A percentile compares a stretch with the other conserved stretches of the same genome.
Evolutionary conservation across 2,888 invertebrate genomes (phyloP).

Genomic region (Syrista parreyssii): DNA sequence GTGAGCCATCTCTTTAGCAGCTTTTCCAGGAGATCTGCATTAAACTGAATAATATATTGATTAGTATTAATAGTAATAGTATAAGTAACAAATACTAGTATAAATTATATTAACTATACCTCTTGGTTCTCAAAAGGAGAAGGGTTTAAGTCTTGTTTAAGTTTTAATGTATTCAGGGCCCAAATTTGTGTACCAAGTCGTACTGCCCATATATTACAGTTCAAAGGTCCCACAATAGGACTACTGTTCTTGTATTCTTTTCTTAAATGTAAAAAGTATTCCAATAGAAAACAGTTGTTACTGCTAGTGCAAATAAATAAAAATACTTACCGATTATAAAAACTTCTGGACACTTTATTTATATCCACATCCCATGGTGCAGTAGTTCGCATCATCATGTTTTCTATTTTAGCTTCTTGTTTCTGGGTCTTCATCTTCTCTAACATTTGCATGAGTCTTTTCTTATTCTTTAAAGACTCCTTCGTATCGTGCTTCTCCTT

Average conservation of each 20-base stretch:
- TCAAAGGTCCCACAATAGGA: constrained; percentile 41
- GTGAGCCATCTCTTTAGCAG: constrained; percentile 41
- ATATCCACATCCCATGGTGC: constrained; percentile 46
- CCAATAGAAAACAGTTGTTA: background rate
- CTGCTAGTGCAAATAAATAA: background rate
- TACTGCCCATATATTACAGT: constrained; percentile 40
- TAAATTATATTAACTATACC: background rate
- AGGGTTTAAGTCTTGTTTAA: constrained; percentile 10
- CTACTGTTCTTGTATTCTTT: constrained; percentile 4
- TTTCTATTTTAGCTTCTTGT: constrained; percentile 33
- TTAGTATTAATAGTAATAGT: background rate
- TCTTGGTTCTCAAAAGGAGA: background rate
- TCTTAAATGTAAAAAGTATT: constrained; percentile 3
- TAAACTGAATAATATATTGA: constrained; percentile 32
- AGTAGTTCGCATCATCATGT: constrained; percentile 42
- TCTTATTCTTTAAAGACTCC: constrained; percentile 41
- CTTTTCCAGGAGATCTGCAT: constrained; percentile 32
- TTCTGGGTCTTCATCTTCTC: constrained; percentile 50
- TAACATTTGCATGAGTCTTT: constrained; percentile 46
- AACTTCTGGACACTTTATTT: constrained; percentile 36
- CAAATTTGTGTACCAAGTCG: constrained; percentile 41
- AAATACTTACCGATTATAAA: constrained; percentile 24
- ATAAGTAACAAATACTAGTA: background rate
- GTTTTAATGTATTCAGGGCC: constrained; percentile 32
- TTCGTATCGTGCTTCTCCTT: constrained; percentile 10